These are phyloP conservation scores for Gobiocypris rarus DNA, from an alignment of 2,113 vertebrate species.

Conservation along the genomic window DNA sequence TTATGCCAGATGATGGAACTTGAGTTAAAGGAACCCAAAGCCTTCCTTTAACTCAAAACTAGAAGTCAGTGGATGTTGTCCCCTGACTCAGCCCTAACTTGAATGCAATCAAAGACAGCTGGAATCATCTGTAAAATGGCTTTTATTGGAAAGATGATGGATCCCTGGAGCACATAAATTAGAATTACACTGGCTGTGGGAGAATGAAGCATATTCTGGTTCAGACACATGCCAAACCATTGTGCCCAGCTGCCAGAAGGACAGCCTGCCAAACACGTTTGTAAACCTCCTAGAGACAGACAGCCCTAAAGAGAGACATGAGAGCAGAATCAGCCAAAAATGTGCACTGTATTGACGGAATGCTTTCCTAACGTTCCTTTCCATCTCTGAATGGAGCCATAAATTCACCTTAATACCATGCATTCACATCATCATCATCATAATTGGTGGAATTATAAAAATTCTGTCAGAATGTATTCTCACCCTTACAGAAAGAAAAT, in stretches of 20 bases:
- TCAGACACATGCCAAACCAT: slow-evolving; percentile 69
- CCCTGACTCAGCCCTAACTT: slow-evolving; percentile 55
- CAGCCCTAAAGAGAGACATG: slow-evolving; percentile 57
- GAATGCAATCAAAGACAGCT: slow-evolving; percentile 73
- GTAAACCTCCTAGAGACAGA: slow-evolving; percentile 71
- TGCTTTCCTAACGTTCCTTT: neutral
- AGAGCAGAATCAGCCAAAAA: slow-evolving; percentile 34
- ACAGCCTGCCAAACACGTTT: slow-evolving; percentile 73
- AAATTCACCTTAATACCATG: neutral
- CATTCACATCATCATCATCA: neutral
- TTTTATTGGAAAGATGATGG: slow-evolving; percentile 70
- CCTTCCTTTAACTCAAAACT: slow-evolving; percentile 58
- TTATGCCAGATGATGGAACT: neutral
- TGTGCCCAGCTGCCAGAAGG: slow-evolving; percentile 68
- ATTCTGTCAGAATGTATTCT: too few relatives aligned
- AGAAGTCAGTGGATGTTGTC: slow-evolving; percentile 64
- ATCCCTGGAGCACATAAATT: slow-evolving; percentile 74
- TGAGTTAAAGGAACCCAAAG: neutral
- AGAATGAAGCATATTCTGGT: slow-evolving; percentile 71
- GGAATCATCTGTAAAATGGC: slow-evolving; percentile 72
- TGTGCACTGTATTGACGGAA: neutral
- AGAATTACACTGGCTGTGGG: slow-evolving; percentile 68
- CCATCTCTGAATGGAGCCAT: neutral
- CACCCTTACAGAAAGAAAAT: too few relatives aligned
- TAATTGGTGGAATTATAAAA: too few relatives aligned